Conservation (phyloP, 2,888 invertebrate species). For the Nymphalis urticae region DNA sequence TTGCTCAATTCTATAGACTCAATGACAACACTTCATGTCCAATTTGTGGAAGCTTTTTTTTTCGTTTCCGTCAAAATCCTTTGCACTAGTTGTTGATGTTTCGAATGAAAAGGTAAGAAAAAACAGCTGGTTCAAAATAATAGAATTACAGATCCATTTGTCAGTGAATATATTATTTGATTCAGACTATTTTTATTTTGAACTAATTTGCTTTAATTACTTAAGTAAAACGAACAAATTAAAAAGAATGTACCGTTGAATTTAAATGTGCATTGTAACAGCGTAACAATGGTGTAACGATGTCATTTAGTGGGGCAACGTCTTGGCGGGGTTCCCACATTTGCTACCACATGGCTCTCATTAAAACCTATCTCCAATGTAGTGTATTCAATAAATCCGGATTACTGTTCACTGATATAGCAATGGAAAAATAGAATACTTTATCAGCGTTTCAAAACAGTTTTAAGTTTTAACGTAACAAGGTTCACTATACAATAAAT, state of each 20-base stretch:
- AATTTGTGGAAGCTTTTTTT: slow-evolving; percentile 60
- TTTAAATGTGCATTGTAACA: slow-evolving; percentile 48
- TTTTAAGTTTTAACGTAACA: slow-evolving; percentile 50
- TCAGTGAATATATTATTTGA: too few relatives aligned
- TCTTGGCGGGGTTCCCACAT: slow-evolving; percentile 81
- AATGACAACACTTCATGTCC: slow-evolving; percentile 61
- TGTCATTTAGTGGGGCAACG: slow-evolving; percentile 73
- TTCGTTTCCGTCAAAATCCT: slow-evolving; percentile 62
- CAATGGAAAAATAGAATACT: slow-evolving; percentile 52
- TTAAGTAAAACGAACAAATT: slow-evolving; percentile 22
- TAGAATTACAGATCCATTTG: too few relatives aligned
- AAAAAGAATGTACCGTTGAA: slow-evolving; percentile 29
- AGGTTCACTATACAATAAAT: slow-evolving; percentile 54
- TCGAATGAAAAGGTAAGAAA: slow-evolving; percentile 11
- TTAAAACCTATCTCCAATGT: slow-evolving; percentile 65
- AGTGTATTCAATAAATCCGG: slow-evolving; percentile 77
- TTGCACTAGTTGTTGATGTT: slow-evolving; percentile 17
- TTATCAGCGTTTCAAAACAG: slow-evolving; percentile 48
- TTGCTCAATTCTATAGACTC: slow-evolving; percentile 64
- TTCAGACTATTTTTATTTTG: neutral
- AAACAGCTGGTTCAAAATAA: slow-evolving; percentile 29
- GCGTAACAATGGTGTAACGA: slow-evolving; percentile 74
- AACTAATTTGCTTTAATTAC: slow-evolving; percentile 11
- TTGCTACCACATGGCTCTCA: slow-evolving; percentile 76
- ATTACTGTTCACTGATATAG: slow-evolving; percentile 67